Evolutionary conservation across 2,113 vertebrate genomes (phyloP), one percentile per base, ranked within the genome.

Genomic region (Oreocharis arfaki): DNA sequence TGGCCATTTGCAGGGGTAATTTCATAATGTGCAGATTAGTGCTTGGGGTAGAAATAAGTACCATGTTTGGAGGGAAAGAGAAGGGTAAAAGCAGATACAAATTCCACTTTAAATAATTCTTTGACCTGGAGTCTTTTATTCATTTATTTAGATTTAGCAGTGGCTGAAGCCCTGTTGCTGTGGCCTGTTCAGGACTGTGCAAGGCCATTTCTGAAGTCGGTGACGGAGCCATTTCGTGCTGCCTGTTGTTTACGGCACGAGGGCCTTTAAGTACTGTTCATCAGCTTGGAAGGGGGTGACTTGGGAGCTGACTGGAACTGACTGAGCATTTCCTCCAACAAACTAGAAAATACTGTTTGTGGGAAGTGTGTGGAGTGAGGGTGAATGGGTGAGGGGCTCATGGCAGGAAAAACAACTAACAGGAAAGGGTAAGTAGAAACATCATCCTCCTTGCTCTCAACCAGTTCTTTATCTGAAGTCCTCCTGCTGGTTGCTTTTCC

Each of bases 391-490:
- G 91, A 92, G 78, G 82, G 82, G 69, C 87, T 96, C 39, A 73
- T 30, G 50, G 92, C 92, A 96, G 95, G 91, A 95, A 96, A 94
- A 97, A 85, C 84, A 96, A 63, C 85, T 95, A 92, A 87, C 90
- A 96, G 93, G 95, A 96, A 97, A 89, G 77, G 23, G 28, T 85
- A 94, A 95, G 95, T 90, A 89, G 94, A 96, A 96, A 94, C 71
- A 83, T 92, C 64, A 73, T 90, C 87, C 83, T 91, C 27, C 70
- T 71, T 77, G 68, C 52, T 63, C 87, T 93, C 91, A 90, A 71
- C 69, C 83, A 81, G 93, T 69, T 75, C 91, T 97, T 97, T 97
- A 97, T 97, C 95, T 95, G 87, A 68, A 63, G 77, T 93, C 91
- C 96, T 96, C 87, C 95, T 96, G 96, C 85, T 96, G 93, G 87